These are phyloP conservation scores for Tetranychus truncatus DNA, from an alignment of 2,888 invertebrate species.

Conservation along the genomic window DNA sequence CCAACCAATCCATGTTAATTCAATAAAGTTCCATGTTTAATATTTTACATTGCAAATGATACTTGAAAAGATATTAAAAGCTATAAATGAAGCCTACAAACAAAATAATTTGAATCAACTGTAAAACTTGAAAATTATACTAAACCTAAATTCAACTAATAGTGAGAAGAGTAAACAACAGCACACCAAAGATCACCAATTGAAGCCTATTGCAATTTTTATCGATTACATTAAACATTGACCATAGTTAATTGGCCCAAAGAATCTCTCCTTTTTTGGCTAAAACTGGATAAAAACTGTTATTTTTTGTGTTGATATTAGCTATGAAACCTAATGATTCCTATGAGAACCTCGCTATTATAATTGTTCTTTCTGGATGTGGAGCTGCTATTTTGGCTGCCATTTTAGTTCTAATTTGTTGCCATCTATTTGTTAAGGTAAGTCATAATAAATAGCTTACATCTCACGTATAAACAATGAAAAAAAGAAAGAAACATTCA, in stretches of 20 bases:
- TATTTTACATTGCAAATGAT: too few species aligned
- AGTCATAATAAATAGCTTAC: background rate
- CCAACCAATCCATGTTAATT: background rate
- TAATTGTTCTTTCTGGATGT: constrained; percentile 16
- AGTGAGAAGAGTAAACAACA: background rate
- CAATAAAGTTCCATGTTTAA: background rate
- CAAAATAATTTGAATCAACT: background rate
- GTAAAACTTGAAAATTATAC: background rate
- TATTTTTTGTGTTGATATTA: background rate
- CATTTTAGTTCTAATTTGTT: constrained; percentile 15
- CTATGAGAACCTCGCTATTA: constrained; percentile 16
- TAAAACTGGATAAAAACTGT: background rate
- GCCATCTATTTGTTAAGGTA: constrained; percentile 15
- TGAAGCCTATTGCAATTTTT: background rate
- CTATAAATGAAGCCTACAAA: background rate
- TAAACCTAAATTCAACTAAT: background rate
- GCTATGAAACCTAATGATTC: constrained; percentile 6
- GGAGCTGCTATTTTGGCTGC: constrained; percentile 16
- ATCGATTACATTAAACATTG: too few species aligned
- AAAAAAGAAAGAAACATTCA: background rate
- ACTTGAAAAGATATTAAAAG: background rate
- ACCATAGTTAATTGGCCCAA: too few species aligned
- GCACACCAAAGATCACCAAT: background rate
- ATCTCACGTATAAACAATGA: background rate
- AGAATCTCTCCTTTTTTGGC: too few species aligned